A percentile compares a stretch with the other conserved stretches of the same genome.
Conservation (phyloP, 2,888 invertebrate species). For the Heliothis peltigera region DNA sequence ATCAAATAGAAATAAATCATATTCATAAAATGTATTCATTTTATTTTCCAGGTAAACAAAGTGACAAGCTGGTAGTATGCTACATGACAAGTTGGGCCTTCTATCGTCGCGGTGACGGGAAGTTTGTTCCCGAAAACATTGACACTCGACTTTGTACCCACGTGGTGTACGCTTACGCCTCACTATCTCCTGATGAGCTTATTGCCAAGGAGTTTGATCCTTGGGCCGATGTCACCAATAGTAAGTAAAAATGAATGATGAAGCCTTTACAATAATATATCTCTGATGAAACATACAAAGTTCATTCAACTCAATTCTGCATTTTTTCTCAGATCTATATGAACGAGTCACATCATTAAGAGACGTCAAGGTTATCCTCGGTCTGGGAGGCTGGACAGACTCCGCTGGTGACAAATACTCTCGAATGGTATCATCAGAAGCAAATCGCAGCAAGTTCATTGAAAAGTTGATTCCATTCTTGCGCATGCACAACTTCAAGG, state of each 20-base stretch:
- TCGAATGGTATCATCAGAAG: constrained; percentile 92
- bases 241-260: constrained; percentile 83
- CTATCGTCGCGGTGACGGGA: constrained; percentile 94
- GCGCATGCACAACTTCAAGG: constrained; percentile 94
- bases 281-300: too few relatives aligned
- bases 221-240: constrained; percentile 96
- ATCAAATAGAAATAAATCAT: not conserved
- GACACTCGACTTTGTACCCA: constrained; percentile 96
- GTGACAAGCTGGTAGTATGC: constrained; percentile 92
- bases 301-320: not conserved
- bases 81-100: constrained; percentile 97
- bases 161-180: constrained; percentile 96
- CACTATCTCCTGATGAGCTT: constrained; percentile 94
- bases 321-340: constrained; percentile 92
- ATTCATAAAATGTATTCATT: not conserved
- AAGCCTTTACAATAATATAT: too few relatives aligned
- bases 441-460: constrained; percentile 92
- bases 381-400: constrained; percentile 98
- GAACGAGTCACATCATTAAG: constrained; percentile 93
- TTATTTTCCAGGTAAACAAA: constrained; percentile 74
- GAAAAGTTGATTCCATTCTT: constrained; percentile 93
- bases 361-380: constrained; percentile 92
- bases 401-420: constrained; percentile 97
- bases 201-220: constrained; percentile 95
- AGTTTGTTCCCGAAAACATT: constrained; percentile 96